Evolutionary conservation across 2,113 vertebrate genomes (phyloP).

Genomic region (Limnothrissa miodon): DNA sequence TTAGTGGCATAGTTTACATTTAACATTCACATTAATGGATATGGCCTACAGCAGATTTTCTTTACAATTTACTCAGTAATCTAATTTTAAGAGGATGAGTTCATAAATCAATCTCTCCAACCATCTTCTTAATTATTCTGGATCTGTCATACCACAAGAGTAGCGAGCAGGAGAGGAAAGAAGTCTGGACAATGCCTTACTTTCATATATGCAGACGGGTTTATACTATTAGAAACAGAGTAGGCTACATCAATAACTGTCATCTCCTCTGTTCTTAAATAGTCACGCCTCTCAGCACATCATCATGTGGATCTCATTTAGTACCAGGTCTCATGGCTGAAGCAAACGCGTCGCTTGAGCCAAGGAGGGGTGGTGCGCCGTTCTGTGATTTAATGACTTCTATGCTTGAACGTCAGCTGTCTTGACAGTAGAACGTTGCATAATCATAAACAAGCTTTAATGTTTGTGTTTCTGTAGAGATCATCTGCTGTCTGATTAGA

Average conservation of each 20-base stretch:
- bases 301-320: neutral
- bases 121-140: neutral
- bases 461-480: neutral
- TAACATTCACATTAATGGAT: slow-evolving; percentile 31
- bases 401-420: neutral
- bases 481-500: neutral
- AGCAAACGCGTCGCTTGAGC: neutral
- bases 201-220: neutral
- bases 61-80: slow-evolving; percentile 24
- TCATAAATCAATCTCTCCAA: neutral
- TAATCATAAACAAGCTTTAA: neutral
- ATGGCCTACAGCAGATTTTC: slow-evolving; percentile 18
- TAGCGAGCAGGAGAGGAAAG: neutral
- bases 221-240: neutral
- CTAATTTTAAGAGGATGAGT: neutral
- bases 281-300: neutral
- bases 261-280: neutral
- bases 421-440: neutral
- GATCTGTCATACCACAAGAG: neutral
- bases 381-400: neutral
- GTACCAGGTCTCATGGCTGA: neutral
- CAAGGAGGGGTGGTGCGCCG: neutral
- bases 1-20: slow-evolving; percentile 44
- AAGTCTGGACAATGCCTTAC: no score
- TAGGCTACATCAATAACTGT: neutral